Percentiles rank a stretch among this genome's conserved stretches.
phyloP scores from a whole-genome alignment of 2,797 vertebrate genomes.

The Psittacula echo region DNA sequence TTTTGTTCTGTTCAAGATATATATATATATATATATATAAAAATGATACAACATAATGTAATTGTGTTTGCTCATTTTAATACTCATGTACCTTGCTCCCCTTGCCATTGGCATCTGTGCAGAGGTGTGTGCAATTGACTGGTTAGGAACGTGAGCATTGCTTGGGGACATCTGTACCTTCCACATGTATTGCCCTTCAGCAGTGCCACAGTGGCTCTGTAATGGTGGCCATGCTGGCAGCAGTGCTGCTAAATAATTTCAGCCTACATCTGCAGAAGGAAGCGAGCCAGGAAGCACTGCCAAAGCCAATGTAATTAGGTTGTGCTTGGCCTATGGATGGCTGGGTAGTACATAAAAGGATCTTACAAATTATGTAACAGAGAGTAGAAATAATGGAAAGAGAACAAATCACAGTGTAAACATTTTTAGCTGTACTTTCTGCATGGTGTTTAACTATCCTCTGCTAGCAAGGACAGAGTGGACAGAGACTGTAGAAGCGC shows the following conservation, averaged over 20 bases:
- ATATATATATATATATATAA: background rate
- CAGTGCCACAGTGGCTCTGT: background rate
- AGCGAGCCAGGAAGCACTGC: background rate
- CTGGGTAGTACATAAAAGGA: background rate
- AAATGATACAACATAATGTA: background rate
- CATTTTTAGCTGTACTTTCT: background rate
- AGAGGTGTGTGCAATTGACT: rapidly evolving
- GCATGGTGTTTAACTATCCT: background rate
- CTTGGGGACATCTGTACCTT: background rate
- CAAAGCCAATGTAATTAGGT: background rate
- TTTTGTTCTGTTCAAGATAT: background rate
- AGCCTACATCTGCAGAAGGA: background rate
- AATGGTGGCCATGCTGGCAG: background rate
- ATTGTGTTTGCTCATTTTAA: background rate
- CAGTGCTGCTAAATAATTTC: background rate
- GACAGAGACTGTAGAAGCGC: background rate
- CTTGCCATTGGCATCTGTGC: background rate
- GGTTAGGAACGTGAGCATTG: background rate
- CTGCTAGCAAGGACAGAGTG: too few species aligned
- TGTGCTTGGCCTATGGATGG: background rate
- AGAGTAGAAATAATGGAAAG: background rate
- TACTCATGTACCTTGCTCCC: background rate
- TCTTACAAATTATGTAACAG: background rate
- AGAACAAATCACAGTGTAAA: background rate
- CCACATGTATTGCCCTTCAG: background rate